A percentile compares a stretch with the other conserved stretches of the same genome.
Evolutionary conservation across 2,888 invertebrate genomes (phyloP).

Genomic region (Lypha dubia): DNA sequence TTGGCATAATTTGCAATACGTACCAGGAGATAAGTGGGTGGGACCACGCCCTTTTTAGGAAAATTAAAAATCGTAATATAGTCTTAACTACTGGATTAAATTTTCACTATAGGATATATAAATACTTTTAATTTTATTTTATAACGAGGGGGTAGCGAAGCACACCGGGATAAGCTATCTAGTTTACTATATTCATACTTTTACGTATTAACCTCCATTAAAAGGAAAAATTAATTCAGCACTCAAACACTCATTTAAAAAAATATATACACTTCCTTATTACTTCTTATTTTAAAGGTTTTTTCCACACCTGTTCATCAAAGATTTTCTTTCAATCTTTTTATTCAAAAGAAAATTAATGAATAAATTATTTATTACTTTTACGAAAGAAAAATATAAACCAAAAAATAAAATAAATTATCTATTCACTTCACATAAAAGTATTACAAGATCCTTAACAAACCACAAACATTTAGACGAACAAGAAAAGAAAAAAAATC

Average conservation of each 20-base stretch:
- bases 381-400: neutral
- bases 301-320: constrained; percentile 55
- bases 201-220: neutral
- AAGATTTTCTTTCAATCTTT: constrained; percentile 20
- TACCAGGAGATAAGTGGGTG: too few species aligned
- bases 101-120: too few species aligned
- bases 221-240: neutral
- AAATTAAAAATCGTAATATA: too few species aligned
- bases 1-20: too few species aligned
- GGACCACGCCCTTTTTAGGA: too few species aligned
- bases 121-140: too few species aligned
- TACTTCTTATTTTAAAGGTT: constrained; percentile 6
- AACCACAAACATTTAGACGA: constrained; percentile 56
- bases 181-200: neutral
- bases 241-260: constrained; percentile 4
- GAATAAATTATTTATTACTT: constrained; percentile 25
- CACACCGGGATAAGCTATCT: too few species aligned
- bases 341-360: constrained; percentile 31
- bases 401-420: constrained; percentile 42
- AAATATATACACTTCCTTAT: constrained; percentile 25
- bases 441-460: constrained; percentile 67
- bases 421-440: constrained; percentile 70
- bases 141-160: too few species aligned
- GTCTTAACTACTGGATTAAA: too few species aligned
- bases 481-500: constrained; percentile 40